Evolutionary conservation across 35 echinoderm and acorn worm species (phyloP), one percentile per base, ranked within the genome.

Genomic region (Stichopus chloronotus): DNA sequence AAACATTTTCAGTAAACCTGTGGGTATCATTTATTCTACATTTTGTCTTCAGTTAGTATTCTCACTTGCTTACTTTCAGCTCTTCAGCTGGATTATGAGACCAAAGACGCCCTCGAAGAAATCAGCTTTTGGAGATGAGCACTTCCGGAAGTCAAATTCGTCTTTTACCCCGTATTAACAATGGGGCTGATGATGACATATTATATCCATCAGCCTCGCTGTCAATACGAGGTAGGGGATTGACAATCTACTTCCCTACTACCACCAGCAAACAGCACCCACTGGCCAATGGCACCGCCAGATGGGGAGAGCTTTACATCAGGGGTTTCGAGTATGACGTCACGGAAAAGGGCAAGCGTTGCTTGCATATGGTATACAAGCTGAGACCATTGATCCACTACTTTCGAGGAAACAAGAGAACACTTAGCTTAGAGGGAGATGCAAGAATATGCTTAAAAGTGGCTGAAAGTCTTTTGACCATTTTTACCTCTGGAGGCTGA

Each of bases 141-240:
- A 43, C 30, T 43, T 1, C 30, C 30, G 30, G 30, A 43, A 43
- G 19, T 87, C 16, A 58, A 87, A 86, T 99, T 96, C 97, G 96
- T 93, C 90, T 99, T 99, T 96, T 99, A 99, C 97, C 97, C 94
- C 97, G 97, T 99, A 99, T 99, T 99, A 99, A 99, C 97, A 99
- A 94, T 96, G 97, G 79, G 97, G 97, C 95, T 99, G 97, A 99
- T 99, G 97, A 94, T 91, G 88, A 80, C 22, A 19, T 56, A 76
- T 90, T 83, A 58, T 52, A 93, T 90, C 97, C 97, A 99, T 99
- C 97, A 99, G 97, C 97, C 97, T 99, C 97, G 97, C 97, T 99
- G 97, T 99, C 97, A 99, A 99, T 99, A 99, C 97, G 97, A 96
- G 93, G 93, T 99, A 99, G 94, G 97, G 95, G 92, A 80, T 99